Conservation (phyloP, 2,113 vertebrate genomes). For the Rallus limicola region DNA sequence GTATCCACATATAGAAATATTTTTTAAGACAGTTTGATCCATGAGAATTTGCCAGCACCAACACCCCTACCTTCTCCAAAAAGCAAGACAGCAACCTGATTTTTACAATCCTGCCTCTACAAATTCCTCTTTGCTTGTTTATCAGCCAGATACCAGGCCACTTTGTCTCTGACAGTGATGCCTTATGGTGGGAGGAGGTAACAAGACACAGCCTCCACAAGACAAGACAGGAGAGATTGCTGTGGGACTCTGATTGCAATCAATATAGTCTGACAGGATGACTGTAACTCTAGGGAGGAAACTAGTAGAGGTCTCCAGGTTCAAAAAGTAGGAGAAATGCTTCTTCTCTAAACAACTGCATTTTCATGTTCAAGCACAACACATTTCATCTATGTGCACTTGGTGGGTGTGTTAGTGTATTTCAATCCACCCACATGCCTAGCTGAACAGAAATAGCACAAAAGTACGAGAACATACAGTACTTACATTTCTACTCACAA, state of each 20-base stretch:
- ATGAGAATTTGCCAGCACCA: not conserved
- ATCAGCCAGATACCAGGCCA: not conserved
- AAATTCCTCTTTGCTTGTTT: not conserved
- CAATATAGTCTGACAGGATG: not conserved
- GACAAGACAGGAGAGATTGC: not conserved
- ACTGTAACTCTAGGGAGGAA: not conserved
- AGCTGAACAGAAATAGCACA: constrained; percentile 66
- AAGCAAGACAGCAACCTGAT: constrained; percentile 1
- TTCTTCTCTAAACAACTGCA: constrained; percentile 61
- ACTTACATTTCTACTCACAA: constrained; percentile 54
- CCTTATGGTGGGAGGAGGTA: not conserved
- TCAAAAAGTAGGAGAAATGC: constrained; percentile 21
- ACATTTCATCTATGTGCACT: constrained; percentile 58
- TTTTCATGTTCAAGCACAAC: constrained; percentile 57
- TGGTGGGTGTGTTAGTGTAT: constrained; percentile 66
- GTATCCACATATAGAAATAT: not conserved
- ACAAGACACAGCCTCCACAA: not conserved
- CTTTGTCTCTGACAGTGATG: not conserved
- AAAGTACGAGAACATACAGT: constrained; percentile 68
- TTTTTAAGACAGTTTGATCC: not conserved
- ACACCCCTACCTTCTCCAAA: not conserved
- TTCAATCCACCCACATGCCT: constrained; percentile 63
- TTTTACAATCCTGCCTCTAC: not conserved
- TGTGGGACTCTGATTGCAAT: not conserved
- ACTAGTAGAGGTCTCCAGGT: not conserved